Evolutionary conservation across 2,888 invertebrate species (phyloP), one percentile per base, ranked within the genome.

Genomic region (Platycnemis pennipes): DNA sequence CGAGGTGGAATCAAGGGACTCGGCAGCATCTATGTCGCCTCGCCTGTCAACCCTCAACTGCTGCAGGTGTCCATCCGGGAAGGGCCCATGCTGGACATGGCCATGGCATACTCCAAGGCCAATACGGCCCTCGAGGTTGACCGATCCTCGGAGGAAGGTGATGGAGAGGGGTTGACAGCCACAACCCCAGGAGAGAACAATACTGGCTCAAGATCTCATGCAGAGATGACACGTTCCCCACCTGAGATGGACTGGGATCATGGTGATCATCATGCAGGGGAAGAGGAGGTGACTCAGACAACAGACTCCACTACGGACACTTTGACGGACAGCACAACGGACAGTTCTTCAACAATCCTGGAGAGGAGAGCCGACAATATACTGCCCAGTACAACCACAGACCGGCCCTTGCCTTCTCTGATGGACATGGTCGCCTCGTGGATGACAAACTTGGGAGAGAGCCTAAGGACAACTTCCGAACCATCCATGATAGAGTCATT

Each of bases 11-110:
- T 91, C n/a, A 91, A 91, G n/a, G 91, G 91, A 7, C 69, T 91
- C 8, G 91, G 91, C 56, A 91, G n/a, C 19, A 37, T 91, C n/a
- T 94, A 87, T 26, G 16, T 94, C 22, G 94, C 86, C 63, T 94
- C 94, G 0, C 94, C 94, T 42, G 86, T 94, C 26, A 94, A 94
- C 37, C 63, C 94, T 31, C 13, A 94, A 37, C 49, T 94, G 8
- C 44, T 91, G 26, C 44, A 91, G 44, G 91, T 91, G 44, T 69
- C 91, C 56, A 91, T 91, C 42, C 49, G 63, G 22, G 91, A 91
- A 26, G 69, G 91, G 3, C 19, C 42, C 4, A 91, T 91, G 91
- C 91, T 91, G 13, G 91, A 91, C 13, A 91, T 91, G 91, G 91
- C 91, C 7, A 91, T 91, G 91, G 91, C 91, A 19, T 91, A 91